Evolutionary conservation across 2,888 invertebrate species (phyloP).

Genomic region (Leptodirus hochenwartii): DNA sequence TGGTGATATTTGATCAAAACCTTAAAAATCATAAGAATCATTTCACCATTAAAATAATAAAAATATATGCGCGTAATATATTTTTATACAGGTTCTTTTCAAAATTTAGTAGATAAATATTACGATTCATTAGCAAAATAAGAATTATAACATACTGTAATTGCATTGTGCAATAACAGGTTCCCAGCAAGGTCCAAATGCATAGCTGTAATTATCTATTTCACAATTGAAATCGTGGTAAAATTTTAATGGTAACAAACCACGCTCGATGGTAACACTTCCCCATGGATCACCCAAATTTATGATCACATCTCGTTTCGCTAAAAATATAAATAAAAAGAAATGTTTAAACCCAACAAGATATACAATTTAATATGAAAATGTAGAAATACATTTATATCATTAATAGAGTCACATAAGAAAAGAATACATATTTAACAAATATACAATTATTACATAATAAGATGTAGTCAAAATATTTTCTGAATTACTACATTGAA

Average conservation of each 20-base stretch:
- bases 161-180: constrained; percentile 86
- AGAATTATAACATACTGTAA: constrained; percentile 31
- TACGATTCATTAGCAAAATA: background rate
- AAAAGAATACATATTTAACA: too few species aligned
- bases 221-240: constrained; percentile 96
- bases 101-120: background rate
- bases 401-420: too few species aligned
- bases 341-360: too few species aligned
- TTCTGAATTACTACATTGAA: too few species aligned
- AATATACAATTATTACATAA: too few species aligned
- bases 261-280: constrained; percentile 61
- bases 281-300: constrained; percentile 78
- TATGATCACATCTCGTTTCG: constrained; percentile 56
- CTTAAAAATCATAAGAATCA: constrained; percentile 23
- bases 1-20: constrained; percentile 72
- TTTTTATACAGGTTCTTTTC: constrained; percentile 1
- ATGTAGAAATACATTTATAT: too few species aligned
- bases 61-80: background rate
- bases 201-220: constrained; percentile 73
- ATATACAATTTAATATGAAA: too few species aligned
- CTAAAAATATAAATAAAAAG: constrained; percentile 27
- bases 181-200: constrained; percentile 99
- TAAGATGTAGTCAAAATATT: too few species aligned
- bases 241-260: constrained; percentile 90
- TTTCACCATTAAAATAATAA: background rate